Evolutionary conservation across 2,113 vertebrate genomes (phyloP).

Genomic region (Indicator indicator): DNA sequence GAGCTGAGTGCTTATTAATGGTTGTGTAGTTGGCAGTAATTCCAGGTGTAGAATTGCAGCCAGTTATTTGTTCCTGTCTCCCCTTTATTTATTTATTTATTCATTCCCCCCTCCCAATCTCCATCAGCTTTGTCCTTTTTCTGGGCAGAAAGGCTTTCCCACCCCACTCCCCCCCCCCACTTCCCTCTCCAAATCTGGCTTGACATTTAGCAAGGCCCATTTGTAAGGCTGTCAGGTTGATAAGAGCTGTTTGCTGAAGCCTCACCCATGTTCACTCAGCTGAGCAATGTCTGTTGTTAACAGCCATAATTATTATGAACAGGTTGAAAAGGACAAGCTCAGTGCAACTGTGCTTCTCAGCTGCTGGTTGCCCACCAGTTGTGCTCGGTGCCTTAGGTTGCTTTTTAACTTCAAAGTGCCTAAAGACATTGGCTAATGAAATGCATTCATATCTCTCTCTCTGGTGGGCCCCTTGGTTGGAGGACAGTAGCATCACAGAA

Average conservation of each 20-base stretch:
- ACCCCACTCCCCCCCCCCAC: too few species aligned
- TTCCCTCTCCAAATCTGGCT: conserved; percentile 69
- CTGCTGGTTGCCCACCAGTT: not conserved
- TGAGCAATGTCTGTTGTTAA: conserved; percentile 66
- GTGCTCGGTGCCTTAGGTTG: not conserved
- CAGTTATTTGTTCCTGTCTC: not conserved
- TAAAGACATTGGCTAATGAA: not conserved
- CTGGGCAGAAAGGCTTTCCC: conserved; percentile 50
- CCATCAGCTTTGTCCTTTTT: conserved; percentile 42
- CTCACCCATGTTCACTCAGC: conserved; percentile 44
- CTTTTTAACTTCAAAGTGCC: not conserved
- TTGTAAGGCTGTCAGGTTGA: conserved; percentile 78
- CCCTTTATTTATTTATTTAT: conserved; percentile 49
- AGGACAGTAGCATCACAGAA: not conserved
- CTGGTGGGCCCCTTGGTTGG: not conserved
- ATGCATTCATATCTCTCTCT: not conserved
- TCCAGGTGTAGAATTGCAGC: not conserved
- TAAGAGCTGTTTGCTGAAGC: conserved; percentile 71
- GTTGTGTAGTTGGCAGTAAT: not conserved
- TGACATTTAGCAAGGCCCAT: conserved; percentile 76
- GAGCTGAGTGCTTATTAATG: not conserved
- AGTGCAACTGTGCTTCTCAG: conserved; percentile 41
- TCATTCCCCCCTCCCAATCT: conserved; percentile 56
- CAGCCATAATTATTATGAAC: conserved; percentile 69
- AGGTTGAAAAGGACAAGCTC: conserved; percentile 67